phyloP scores from a whole-genome alignment of 2,113 vertebrate species.

The Sclerurus mexicanus region DNA sequence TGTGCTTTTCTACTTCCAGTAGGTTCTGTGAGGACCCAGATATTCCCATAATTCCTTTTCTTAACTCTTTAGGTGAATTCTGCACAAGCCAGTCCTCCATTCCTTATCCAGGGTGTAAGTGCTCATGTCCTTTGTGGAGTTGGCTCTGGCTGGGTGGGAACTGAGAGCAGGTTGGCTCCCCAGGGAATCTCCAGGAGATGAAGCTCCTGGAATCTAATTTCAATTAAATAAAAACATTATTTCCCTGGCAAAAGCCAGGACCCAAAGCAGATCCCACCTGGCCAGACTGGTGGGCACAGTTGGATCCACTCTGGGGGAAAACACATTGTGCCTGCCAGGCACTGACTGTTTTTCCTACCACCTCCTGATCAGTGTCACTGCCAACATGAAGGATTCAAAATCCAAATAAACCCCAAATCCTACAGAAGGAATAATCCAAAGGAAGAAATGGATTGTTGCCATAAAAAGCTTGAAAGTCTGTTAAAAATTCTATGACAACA shows the following conservation, averaged over 20 bases:
- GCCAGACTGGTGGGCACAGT: background rate
- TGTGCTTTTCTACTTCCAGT: background rate
- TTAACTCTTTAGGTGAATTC: background rate
- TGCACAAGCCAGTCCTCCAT: background rate
- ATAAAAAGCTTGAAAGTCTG: background rate
- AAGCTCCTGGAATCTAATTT: background rate
- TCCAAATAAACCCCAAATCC: background rate
- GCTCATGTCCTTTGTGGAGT: too few species aligned
- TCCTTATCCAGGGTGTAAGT: background rate
- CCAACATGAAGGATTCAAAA: background rate
- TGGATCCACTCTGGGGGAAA: background rate
- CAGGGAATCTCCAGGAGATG: background rate
- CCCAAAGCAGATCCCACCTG: background rate
- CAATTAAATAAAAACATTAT: background rate
- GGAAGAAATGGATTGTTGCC: background rate
- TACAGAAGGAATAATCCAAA: background rate
- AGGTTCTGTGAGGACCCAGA: background rate
- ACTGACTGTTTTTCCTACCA: background rate
- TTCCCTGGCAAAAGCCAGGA: background rate
- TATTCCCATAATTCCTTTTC: background rate
- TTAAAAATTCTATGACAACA: background rate
- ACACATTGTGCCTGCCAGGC: accelerated
- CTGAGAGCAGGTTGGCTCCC: background rate
- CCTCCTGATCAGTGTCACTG: background rate
- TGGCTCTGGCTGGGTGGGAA: too few species aligned